These are phyloP conservation scores for Erebia epiphron DNA, from an alignment of 2,888 invertebrate species.

Conservation along the genomic window DNA sequence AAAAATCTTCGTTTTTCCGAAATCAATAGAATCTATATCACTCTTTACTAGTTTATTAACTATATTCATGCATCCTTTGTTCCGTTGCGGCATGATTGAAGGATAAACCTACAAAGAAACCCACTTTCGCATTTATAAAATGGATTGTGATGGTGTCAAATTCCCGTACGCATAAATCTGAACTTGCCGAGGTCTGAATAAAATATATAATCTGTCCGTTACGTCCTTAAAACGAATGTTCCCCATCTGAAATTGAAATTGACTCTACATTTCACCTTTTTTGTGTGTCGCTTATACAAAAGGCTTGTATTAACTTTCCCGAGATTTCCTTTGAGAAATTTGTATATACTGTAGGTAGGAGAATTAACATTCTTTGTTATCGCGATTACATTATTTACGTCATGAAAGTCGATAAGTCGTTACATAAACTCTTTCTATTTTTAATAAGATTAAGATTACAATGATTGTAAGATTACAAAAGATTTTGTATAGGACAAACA, in stretches of 20 bases:
- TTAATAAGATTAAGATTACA: too few relatives aligned
- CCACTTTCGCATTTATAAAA: too few relatives aligned
- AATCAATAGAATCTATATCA: too few relatives aligned
- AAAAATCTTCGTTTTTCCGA: too few relatives aligned
- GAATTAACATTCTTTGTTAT: neutral
- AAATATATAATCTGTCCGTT: constrained; percentile 12
- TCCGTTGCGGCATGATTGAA: too few relatives aligned
- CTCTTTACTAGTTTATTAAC: too few relatives aligned
- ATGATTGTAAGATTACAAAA: too few relatives aligned
- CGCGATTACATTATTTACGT: neutral
- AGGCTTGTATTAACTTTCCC: constrained; percentile 9
- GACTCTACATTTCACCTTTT: constrained; percentile 19
- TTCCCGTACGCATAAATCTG: constrained; percentile 10
- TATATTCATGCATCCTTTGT: too few relatives aligned
- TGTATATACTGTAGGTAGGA: neutral
- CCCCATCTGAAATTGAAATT: constrained; percentile 15
- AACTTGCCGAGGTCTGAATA: constrained; percentile 8
- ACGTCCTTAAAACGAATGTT: constrained; percentile 13
- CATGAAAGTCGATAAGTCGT: too few relatives aligned
- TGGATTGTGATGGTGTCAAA: neutral
- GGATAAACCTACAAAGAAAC: too few relatives aligned
- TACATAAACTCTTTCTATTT: too few relatives aligned
- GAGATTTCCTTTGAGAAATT: constrained; percentile 17
- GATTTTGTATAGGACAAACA: too few relatives aligned
- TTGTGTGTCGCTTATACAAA: constrained; percentile 17